Conservation (phyloP, 2,113 vertebrate species). For the cattle (Bos taurus) region ARS-UCD2.0 NC_037357.1:129741001-129741500, state of each 20-base stretch:
- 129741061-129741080: background rate
- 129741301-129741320: background rate
- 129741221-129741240: background rate
- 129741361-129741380: background rate
- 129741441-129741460: background rate
- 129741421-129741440: background rate
- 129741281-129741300: background rate
- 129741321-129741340: background rate
- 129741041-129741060: background rate
- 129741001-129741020: background rate
- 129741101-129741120: background rate
- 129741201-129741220: background rate
- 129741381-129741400: background rate
- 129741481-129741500: background rate
- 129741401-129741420: background rate
- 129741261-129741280: background rate
- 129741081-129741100: background rate
- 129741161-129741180: background rate
- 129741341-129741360: background rate
- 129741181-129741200: background rate
- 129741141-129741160: background rate
- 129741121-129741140: background rate
- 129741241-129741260: background rate
- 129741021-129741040: background rate
- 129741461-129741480: background rate